Percentiles rank a stretch among this genome's conserved stretches.
Conservation (phyloP, 2,888 invertebrate genomes). For the Phanerotoma sp. region DNA sequence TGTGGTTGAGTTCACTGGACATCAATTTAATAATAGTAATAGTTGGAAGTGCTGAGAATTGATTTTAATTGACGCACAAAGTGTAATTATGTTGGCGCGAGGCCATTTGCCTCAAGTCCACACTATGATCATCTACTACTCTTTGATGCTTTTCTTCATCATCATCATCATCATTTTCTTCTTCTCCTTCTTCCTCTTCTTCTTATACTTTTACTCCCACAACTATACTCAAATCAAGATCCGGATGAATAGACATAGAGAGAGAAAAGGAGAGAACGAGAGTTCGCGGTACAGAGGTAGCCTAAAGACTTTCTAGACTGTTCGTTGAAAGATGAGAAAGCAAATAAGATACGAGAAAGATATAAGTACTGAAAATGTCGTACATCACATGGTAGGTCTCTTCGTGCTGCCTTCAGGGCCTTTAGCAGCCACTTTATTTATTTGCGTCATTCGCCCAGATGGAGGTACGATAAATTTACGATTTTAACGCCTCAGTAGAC, state of each 20-base stretch:
- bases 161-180: too few relatives aligned
- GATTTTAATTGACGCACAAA: conserved; percentile 27
- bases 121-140: neutral
- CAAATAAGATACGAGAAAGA: neutral
- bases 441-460: conserved; percentile 9
- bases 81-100: conserved; percentile 26
- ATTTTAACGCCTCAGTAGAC: conserved; percentile 17
- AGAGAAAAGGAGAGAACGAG: neutral
- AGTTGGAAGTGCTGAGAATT: conserved; percentile 22
- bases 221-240: neutral
- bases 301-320: neutral
- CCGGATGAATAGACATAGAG: neutral
- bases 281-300: neutral
- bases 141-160: too few relatives aligned
- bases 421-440: conserved; percentile 8
- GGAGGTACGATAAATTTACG: conserved; percentile 16
- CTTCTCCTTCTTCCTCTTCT: too few relatives aligned
- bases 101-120: conserved; percentile 23
- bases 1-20: conserved; percentile 8
- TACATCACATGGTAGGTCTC: conserved; percentile 2
- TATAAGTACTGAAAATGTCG: neutral
- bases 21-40: conserved; percentile 10
- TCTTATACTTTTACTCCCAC: neutral
- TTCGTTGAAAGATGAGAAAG: conserved; percentile 1
- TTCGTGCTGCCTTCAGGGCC: neutral